Conservation (phyloP, 1,140 invertebrate species). For the Apocrypta bakeri region DNA sequence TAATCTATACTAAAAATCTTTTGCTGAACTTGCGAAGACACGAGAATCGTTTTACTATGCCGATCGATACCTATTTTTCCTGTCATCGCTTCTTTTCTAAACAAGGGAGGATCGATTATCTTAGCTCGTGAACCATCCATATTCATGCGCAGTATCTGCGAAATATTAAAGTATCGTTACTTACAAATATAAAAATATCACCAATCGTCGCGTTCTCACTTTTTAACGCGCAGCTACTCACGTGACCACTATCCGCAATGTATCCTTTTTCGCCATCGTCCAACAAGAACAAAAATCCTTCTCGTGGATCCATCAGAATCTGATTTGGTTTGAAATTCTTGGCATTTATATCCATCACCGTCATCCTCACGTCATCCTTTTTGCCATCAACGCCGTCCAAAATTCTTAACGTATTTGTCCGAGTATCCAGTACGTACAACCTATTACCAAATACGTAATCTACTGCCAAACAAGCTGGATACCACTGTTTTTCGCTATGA, state of each 20-base stretch:
- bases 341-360: not conserved
- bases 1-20: constrained; percentile 31
- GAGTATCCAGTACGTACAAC: constrained; percentile 28
- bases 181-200: too few species aligned
- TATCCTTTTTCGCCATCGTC: not conserved
- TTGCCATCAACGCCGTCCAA: not conserved
- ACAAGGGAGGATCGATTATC: constrained; percentile 9
- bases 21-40: not conserved
- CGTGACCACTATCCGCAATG: not conserved
- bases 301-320: not conserved
- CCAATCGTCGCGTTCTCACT: too few species aligned
- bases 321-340: not conserved
- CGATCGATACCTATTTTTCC: constrained; percentile 19
- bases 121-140: constrained; percentile 13
- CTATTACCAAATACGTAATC: constrained; percentile 17
- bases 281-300: constrained; percentile 13
- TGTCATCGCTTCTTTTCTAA: not conserved
- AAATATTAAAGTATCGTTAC: not conserved
- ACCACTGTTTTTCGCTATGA: not conserved
- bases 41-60: not conserved
- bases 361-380: not conserved
- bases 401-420: not conserved
- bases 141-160: constrained; percentile 33
- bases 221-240: too few species aligned
- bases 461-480: not conserved